Percentiles rank a stretch among this genome's conserved stretches.
phyloP scores from a whole-genome alignment of 2,888 invertebrate species.

The Dromius quadrimaculatus region DNA sequence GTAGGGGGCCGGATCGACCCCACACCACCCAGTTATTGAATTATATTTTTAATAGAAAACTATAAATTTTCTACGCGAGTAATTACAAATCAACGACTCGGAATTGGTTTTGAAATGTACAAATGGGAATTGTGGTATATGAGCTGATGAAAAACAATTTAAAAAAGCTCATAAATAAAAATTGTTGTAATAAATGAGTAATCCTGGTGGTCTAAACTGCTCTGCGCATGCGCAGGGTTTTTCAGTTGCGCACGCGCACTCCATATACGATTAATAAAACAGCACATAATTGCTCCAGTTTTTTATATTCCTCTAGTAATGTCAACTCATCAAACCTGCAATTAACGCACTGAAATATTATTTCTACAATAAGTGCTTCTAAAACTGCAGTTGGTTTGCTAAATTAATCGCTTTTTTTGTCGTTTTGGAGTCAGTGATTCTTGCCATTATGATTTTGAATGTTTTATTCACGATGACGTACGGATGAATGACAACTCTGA shows the following conservation, averaged over 20 bases:
- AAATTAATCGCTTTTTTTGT: constrained; percentile 12
- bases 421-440: neutral
- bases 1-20: constrained; percentile 48
- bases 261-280: constrained; percentile 47
- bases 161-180: constrained; percentile 15
- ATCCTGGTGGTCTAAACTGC: constrained; percentile 39
- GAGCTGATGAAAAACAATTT: constrained; percentile 27
- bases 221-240: constrained; percentile 5
- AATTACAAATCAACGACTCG: constrained; percentile 27
- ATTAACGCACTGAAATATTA: constrained; percentile 45
- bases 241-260: constrained; percentile 28
- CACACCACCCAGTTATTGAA: constrained; percentile 45
- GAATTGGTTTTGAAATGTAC: constrained; percentile 7
- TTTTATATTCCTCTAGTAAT: constrained; percentile 16
- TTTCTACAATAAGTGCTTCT: constrained; percentile 45
- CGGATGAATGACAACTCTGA: constrained; percentile 42
- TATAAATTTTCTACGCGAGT: constrained; percentile 31
- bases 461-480: constrained; percentile 47
- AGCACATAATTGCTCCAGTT: constrained; percentile 37
- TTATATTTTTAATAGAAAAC: constrained; percentile 44
- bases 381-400: neutral
- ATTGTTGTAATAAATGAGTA: constrained; percentile 26
- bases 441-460: constrained; percentile 44
- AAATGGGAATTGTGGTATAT: constrained; percentile 18
- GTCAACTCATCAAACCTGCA: constrained; percentile 32